Conservation (phyloP, 2,113 vertebrate species). For the Porphyrio hochstetteri region DNA sequence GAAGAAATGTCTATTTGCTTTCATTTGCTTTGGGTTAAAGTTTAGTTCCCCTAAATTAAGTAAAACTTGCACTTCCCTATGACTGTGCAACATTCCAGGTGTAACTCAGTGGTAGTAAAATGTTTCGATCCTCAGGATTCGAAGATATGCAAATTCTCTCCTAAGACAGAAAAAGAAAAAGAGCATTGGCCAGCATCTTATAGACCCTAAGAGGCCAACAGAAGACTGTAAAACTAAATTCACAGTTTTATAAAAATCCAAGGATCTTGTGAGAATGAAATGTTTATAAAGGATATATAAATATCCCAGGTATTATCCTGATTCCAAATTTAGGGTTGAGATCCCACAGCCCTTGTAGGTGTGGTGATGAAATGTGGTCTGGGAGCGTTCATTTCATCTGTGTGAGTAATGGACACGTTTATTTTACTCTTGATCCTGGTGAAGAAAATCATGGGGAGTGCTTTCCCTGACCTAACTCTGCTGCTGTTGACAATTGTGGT, state of each 20-base stretch:
- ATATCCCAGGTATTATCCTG: background rate
- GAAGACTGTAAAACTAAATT: constrained; percentile 14
- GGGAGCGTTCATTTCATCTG: background rate
- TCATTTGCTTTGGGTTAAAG: background rate
- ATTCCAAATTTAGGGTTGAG: background rate
- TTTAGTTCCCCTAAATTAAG: background rate
- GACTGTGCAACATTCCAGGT: background rate
- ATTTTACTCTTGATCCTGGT: background rate
- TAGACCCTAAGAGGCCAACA: background rate
- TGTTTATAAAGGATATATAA: background rate
- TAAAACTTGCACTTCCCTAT: background rate
- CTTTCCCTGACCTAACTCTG: background rate
- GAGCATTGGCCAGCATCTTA: background rate
- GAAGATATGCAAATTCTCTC: background rate
- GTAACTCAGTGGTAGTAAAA: background rate
- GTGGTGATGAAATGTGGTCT: constrained; percentile 3
- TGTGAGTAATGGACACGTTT: background rate
- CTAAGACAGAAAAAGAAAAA: background rate
- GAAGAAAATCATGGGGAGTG: background rate
- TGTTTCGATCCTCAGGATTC: background rate
- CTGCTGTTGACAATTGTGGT: background rate
- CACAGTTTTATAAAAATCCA: background rate
- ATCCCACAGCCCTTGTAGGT: constrained; percentile 9
- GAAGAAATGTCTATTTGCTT: background rate
- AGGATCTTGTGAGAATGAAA: constrained; percentile 6